phyloP scores from a whole-genome alignment of 2,797 vertebrate genomes.

The Hypotaenidia philippensis region DNA sequence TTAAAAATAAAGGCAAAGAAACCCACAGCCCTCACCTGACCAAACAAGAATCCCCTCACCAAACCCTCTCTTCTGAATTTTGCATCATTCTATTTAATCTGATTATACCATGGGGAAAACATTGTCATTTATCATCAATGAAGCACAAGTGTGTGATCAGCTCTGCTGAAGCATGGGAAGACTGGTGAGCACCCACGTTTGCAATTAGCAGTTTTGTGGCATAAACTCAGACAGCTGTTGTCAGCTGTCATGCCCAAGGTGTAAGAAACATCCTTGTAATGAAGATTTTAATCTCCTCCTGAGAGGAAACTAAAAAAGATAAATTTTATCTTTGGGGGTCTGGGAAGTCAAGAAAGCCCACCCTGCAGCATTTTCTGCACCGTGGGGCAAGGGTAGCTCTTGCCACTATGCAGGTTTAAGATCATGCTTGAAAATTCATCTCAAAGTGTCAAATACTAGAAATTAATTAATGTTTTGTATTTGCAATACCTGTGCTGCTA shows the following conservation, averaged over 20 bases:
- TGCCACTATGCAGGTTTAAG: background rate
- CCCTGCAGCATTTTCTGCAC: background rate
- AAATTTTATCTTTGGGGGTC: background rate
- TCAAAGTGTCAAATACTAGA: background rate
- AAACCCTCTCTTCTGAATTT: background rate
- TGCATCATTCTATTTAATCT: background rate
- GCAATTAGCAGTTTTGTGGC: background rate
- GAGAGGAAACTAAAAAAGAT: background rate
- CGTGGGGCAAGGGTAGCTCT: background rate
- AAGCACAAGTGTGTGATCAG: accelerated
- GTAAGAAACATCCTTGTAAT: background rate
- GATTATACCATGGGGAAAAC: accelerated
- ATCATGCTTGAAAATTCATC: background rate
- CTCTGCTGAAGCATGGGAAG: background rate
- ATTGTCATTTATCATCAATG: background rate
- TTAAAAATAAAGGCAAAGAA: background rate
- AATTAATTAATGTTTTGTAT: background rate
- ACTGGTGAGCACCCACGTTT: background rate
- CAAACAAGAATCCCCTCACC: accelerated
- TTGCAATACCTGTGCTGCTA: background rate
- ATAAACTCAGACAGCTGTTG: background rate
- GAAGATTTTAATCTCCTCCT: background rate
- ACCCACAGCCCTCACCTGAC: accelerated
- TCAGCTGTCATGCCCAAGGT: background rate
- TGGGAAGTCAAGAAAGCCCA: background rate